Base-by-base conservation (phyloP, 2,888 invertebrate genomes). In the Stegophylla sp. region DNA sequence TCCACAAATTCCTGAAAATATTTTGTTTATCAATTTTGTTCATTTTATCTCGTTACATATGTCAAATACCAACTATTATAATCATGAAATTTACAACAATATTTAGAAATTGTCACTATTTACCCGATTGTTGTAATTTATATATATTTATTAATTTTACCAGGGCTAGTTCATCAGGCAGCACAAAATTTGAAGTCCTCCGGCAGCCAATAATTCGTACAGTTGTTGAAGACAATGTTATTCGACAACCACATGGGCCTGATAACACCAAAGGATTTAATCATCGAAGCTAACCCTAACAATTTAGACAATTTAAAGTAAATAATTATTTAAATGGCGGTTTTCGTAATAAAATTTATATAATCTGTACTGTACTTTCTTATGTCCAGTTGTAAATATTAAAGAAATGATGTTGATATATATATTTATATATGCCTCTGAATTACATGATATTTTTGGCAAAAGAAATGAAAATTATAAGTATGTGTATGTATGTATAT, bases 201-300 rank as follows among this genome's bases (percentile, higher is more conserved):
- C 48, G 61, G 9, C 79, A 69, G 26, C 61, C 71, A 51, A 61
- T 79, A 71, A 23, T 79, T 41, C 79, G 69, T 48, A n/a, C 51
- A 41, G 48, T 23, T 34, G 41, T 79, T 59, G 91, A 91, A 85
- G 90, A 90, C 86, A 89, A 89, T 90, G 90, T 87, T 87, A 88
- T 84, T 59, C 82, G 94, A 84, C 89, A 92, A 86, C 94, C 94
- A 0, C 89, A 89, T 84, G 94, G 94, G 53, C 94, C 94, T 1
- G 94, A 94, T 85, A 94, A 93, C 83, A 92, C 92, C 71, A 89
- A 88, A 84, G 92, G 92, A 67, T 92, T 92, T 85, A 90, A 89
- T 85, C 87, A 82, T 63, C 79, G 79, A 61, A 79, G 79, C 79
- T 79, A 79, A 79, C 79, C 71, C 79, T 71, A 63, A 69, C 48